Evolutionary conservation across 2,113 vertebrate genomes (phyloP).

Genomic region (Athene noctua): DNA sequence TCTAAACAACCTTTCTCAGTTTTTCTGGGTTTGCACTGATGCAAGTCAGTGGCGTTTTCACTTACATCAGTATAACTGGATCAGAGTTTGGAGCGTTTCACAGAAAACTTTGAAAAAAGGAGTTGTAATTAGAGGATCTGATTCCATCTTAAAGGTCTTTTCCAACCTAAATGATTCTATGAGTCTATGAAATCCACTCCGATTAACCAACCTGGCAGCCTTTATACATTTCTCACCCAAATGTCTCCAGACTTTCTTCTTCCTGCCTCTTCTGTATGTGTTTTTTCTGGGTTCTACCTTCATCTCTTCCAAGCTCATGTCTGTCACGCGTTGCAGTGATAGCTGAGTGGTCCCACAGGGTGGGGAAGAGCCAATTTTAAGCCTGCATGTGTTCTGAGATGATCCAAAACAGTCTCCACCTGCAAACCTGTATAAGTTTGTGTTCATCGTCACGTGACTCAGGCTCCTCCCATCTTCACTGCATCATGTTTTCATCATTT

Average conservation of each 20-base stretch:
- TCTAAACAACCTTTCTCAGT: not conserved
- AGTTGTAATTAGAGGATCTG: not conserved
- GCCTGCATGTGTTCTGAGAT: rapidly evolving
- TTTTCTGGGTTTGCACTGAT: not conserved
- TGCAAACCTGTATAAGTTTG: not conserved
- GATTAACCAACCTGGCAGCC: not conserved
- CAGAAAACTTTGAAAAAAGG: not conserved
- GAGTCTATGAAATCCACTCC: not conserved
- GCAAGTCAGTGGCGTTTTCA: not conserved
- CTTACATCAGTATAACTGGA: not conserved
- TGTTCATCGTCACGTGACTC: not conserved
- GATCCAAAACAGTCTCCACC: not conserved
- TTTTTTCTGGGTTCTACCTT: not conserved
- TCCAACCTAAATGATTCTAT: not conserved
- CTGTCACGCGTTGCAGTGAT: not conserved
- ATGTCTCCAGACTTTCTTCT: not conserved
- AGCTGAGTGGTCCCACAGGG: not conserved
- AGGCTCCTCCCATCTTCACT: not conserved
- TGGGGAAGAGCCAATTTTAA: not conserved
- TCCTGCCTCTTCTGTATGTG: not conserved
- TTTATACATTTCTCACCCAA: not conserved
- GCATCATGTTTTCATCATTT: not conserved
- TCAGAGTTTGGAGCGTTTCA: not conserved
- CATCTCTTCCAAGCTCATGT: not conserved
- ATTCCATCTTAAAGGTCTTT: not conserved